Evolutionary conservation across 2,797 vertebrate species (phyloP).

Genomic region (Sparus aurata): DNA sequence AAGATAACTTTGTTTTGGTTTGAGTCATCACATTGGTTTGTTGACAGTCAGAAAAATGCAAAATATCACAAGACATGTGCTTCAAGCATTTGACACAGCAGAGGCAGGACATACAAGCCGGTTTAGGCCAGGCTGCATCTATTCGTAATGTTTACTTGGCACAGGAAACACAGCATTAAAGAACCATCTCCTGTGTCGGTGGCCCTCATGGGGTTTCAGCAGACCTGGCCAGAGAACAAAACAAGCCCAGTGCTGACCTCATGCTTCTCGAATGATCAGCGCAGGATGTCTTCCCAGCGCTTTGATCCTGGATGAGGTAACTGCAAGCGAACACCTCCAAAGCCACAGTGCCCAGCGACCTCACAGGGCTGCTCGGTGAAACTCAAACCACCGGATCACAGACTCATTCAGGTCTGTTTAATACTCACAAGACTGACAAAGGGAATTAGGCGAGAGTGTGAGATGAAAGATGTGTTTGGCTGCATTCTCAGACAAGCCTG

Average conservation of each 20-base stretch:
- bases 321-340: constrained; percentile 13
- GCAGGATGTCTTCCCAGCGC: background rate
- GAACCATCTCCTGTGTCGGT: background rate
- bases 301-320: constrained; percentile 55
- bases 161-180: background rate
- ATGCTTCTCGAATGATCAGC: constrained; percentile 37
- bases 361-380: constrained; percentile 10
- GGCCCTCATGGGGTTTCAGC: background rate
- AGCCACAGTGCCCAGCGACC: constrained; percentile 10
- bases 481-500: constrained; percentile 24
- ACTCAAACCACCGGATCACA: constrained; percentile 11
- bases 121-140: background rate
- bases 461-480: constrained; percentile 51
- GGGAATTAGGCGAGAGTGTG: constrained; percentile 8
- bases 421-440: constrained; percentile 18
- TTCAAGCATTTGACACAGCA: background rate
- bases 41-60: background rate
- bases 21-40: background rate
- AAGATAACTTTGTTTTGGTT: background rate
- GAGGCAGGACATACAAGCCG: background rate
- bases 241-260: constrained; percentile 20
- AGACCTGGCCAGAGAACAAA: background rate
- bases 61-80: background rate
- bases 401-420: constrained; percentile 27
- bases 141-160: background rate